A percentile compares a stretch with the other conserved stretches of the same genome.
phyloP scores from a whole-genome alignment of 2,888 invertebrate species.

The Neoitamus cyanurus region DNA sequence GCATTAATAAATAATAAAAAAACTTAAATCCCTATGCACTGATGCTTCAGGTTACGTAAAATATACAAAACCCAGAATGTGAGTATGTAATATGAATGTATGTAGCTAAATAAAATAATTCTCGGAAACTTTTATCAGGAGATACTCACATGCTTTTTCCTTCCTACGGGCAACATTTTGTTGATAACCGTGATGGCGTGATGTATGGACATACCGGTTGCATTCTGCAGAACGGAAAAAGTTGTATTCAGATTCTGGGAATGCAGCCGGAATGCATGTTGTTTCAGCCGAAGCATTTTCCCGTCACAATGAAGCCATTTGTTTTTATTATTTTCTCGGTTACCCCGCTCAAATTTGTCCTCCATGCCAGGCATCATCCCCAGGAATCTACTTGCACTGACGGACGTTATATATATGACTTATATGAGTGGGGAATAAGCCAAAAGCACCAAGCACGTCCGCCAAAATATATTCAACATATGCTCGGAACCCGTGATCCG shows the following conservation, averaged over 20 bases:
- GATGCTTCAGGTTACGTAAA: not conserved
- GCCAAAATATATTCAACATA: not conserved
- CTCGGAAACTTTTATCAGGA: not conserved
- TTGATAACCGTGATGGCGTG: not conserved
- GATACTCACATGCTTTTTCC: too few relatives aligned
- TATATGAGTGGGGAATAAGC: not conserved
- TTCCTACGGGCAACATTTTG: not conserved
- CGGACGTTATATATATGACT: too few relatives aligned
- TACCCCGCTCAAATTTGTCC: not conserved
- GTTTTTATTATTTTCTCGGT: not conserved
- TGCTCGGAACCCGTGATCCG: not conserved
- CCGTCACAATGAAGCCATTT: not conserved
- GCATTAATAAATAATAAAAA: too few relatives aligned
- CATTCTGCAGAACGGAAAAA: not conserved
- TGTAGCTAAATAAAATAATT: not conserved
- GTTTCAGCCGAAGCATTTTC: not conserved
- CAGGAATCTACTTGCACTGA: not conserved
- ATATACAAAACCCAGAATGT: not conserved
- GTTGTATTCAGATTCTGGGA: not conserved
- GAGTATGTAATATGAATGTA: too few relatives aligned
- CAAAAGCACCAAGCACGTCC: not conserved
- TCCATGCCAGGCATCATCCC: not conserved
- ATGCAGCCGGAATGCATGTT: not conserved
- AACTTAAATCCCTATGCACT: not conserved
- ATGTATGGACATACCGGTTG: not conserved